phyloP scores from a whole-genome alignment of 2,888 invertebrate genomes.

The Alcis repandata region DNA sequence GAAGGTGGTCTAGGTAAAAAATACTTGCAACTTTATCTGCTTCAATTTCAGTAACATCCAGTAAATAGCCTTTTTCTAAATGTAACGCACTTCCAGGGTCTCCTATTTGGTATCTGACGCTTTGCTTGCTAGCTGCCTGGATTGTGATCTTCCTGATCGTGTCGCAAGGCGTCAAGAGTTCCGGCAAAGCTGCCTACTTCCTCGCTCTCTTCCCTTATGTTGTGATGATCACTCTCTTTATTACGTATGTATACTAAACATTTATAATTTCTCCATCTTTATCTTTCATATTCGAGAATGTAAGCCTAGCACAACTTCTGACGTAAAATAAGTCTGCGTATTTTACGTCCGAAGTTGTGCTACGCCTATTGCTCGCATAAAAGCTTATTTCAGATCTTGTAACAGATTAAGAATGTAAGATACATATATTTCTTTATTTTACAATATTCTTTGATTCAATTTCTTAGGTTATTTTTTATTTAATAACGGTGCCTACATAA shows the following conservation, averaged over 20 bases:
- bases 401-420: not conserved
- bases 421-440: not conserved
- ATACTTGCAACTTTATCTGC: not conserved
- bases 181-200: constrained; percentile 95
- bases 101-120: constrained; percentile 90
- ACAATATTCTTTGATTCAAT: not conserved
- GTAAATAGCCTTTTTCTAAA: not conserved
- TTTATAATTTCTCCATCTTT: not conserved
- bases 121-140: constrained; percentile 90
- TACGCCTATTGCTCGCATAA: too few relatives aligned
- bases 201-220: constrained; percentile 95
- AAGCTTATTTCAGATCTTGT: too few relatives aligned
- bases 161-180: constrained; percentile 91
- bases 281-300: not conserved
- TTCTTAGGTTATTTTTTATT: too few relatives aligned
- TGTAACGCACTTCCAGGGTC: constrained; percentile 64
- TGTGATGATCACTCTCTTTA: constrained; percentile 91
- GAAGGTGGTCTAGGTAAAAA: constrained; percentile 76
- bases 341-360: too few relatives aligned
- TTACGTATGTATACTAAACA: constrained; percentile 73
- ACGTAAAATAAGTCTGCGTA: too few relatives aligned
- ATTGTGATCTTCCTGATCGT: constrained; percentile 89
- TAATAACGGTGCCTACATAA: too few relatives aligned
- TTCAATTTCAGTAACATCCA: not conserved
- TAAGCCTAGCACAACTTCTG: too few relatives aligned